These are phyloP conservation scores for Saccopteryx leptura DNA, from an alignment of 2,113 vertebrate genomes.

Conservation along the genomic window DNA sequence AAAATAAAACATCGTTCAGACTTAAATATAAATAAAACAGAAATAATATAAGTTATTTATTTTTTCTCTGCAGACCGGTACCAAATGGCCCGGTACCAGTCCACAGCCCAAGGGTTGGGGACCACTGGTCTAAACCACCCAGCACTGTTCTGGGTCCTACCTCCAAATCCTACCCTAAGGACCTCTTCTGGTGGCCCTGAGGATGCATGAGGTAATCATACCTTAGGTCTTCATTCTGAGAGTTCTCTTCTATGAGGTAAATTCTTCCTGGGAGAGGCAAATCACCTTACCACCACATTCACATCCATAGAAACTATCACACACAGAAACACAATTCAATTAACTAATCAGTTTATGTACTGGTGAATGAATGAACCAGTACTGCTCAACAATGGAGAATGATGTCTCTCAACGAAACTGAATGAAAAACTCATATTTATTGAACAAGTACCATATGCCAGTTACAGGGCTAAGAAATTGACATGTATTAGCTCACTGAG, in stretches of 20 bases:
- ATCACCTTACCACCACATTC: not conserved
- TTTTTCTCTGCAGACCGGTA: too few relatives aligned
- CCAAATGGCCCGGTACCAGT: too few relatives aligned
- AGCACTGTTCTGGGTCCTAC: too few relatives aligned
- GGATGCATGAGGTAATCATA: not conserved
- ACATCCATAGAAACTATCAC: not conserved
- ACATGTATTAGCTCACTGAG: not conserved
- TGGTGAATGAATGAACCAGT: not conserved
- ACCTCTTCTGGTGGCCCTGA: not conserved
- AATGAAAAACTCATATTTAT: not conserved
- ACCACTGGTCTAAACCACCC: not conserved
- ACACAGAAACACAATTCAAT: not conserved
- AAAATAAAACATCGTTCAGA: too few relatives aligned
- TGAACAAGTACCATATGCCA: not conserved
- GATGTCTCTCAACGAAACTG: not conserved
- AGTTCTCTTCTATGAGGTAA: not conserved
- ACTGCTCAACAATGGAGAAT: not conserved
- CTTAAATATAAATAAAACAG: too few relatives aligned
- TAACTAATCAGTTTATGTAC: not conserved
- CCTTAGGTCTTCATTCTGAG: not conserved
- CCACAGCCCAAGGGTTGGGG: too few relatives aligned
- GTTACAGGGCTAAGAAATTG: not conserved
- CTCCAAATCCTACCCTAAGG: not conserved
- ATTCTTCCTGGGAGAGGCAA: not conserved
- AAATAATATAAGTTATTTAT: too few relatives aligned